Percentiles rank a stretch among this genome's conserved stretches.
Evolutionary conservation across 2,113 vertebrate species (phyloP).

Genomic region (Seriola rivoliana): DNA sequence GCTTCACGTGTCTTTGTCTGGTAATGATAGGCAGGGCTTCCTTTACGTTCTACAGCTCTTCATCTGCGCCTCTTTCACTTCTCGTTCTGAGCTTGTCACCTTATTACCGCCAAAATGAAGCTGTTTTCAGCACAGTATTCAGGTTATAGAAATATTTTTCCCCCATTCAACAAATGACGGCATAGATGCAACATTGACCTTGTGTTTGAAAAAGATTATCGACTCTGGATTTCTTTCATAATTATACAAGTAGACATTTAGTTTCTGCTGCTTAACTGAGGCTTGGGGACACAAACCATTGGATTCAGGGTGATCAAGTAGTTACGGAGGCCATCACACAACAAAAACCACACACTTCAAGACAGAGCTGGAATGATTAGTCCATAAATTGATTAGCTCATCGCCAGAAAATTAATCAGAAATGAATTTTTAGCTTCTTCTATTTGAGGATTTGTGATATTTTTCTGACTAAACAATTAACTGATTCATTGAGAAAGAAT

Average conservation of each 20-base stretch:
- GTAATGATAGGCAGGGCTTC: slow-evolving; percentile 1
- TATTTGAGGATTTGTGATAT: background rate
- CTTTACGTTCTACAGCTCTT: slow-evolving; percentile 18
- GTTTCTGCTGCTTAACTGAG: background rate
- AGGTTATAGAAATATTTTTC: background rate
- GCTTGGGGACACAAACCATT: background rate
- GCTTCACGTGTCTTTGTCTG: slow-evolving; percentile 9
- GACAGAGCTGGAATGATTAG: background rate
- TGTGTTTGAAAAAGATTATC: background rate
- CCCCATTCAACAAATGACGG: background rate
- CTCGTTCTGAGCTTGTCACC: background rate
- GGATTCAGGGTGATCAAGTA: background rate
- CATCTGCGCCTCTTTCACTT: background rate
- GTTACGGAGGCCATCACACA: background rate
- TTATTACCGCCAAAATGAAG: background rate
- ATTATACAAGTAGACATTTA: background rate
- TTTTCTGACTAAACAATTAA: background rate
- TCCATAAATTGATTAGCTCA: no score
- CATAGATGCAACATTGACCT: background rate
- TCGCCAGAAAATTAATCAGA: background rate
- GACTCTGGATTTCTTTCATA: background rate
- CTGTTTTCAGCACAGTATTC: background rate
- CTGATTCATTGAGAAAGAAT: background rate
- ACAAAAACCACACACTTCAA: background rate
- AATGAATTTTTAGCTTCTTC: background rate